Base-by-base conservation (phyloP, 2,888 invertebrate species). In the Pyralis farinalis region DNA sequence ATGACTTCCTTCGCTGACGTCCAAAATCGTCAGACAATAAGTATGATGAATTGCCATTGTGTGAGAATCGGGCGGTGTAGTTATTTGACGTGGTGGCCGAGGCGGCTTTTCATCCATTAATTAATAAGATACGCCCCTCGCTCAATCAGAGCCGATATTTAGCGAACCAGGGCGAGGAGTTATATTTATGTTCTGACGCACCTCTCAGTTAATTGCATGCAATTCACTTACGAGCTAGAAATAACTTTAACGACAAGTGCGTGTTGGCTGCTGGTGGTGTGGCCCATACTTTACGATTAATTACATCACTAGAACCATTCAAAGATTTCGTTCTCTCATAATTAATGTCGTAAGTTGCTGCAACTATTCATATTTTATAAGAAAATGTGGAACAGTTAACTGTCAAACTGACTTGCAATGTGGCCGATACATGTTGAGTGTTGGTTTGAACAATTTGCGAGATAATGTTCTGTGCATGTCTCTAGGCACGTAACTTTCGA, bases 1-100 rank as follows among this genome's bases (percentile, higher is more conserved):
- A 85, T 85, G 78, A 79, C 78, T 83, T 84, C 78, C 75, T 78
- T 73, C 65, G 83, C 78, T 85, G 84, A 86, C 84, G 82, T 79
- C 71, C 69, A 52, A 75, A 81, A 81, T 85, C 81, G 77, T 79
- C 84, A 71, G 79, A 83, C 80, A 83, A 82, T 81, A 78, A 82
- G 75, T 79, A 70, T 83, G 83, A 84, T 84, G 72, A 79, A 83
- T 85, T 72, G 79, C 76, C 69, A 70, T 77, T 74, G 80, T 83
- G 79, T 84, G 85, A 78, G 84, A 84, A 80, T 68, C 67, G 63
- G 71, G 65, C 65, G 69, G 64, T 58, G 63, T 54, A 64, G 65
- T 74, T 73, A 74, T 76, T 71, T 70, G 72, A 73, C 68, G 72
- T 66, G 70, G 74, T 75, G 74, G 76, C 62, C 69, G 71, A 63